Percentiles rank a stretch among this genome's conserved stretches.
phyloP scores from a whole-genome alignment of 1,140 invertebrate genomes.

The Pollicipes pollicipes region DNA sequence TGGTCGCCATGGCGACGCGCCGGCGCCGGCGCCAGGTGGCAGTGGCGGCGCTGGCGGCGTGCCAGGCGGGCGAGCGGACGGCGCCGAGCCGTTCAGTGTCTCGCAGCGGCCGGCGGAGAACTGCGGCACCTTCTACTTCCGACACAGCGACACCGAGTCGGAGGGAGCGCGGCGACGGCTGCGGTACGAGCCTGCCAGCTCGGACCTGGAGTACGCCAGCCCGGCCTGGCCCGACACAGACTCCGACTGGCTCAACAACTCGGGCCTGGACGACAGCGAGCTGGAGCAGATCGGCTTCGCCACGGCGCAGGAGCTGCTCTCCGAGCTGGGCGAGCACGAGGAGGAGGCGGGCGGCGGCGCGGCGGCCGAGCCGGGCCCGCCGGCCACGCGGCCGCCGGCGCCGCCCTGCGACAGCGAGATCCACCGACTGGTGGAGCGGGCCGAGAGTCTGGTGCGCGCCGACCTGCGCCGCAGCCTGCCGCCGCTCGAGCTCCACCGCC shows the following conservation, averaged over 20 bases:
- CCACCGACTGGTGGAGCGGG: conserved; percentile 11
- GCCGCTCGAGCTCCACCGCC: neutral
- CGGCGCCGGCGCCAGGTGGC: neutral
- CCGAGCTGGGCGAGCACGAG: neutral
- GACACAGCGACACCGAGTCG: neutral
- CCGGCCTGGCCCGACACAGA: neutral
- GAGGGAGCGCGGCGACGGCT: neutral
- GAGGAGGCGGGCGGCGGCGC: neutral
- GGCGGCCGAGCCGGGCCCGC: too few relatives aligned
- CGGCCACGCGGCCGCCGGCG: too few relatives aligned
- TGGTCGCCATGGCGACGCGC: neutral
- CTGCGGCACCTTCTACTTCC: conserved; percentile 13
- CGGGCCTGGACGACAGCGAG: neutral
- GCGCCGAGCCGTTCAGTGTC: neutral
- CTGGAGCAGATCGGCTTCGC: neutral
- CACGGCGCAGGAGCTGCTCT: neutral
- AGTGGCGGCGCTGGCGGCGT: neutral
- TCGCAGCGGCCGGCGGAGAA: conserved; percentile 6
- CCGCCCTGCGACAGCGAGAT: conserved; percentile 5
- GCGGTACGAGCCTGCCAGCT: neutral
- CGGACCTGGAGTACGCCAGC: neutral
- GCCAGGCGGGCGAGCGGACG: neutral
- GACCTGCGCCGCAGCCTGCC: conserved; percentile 1
- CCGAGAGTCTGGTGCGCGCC: neutral
- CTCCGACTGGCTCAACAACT: neutral